Percentiles rank a stretch among this genome's conserved stretches.
phyloP scores from a whole-genome alignment of 2,797 vertebrate genomes.

The Leptoclinus maculatus region DNA sequence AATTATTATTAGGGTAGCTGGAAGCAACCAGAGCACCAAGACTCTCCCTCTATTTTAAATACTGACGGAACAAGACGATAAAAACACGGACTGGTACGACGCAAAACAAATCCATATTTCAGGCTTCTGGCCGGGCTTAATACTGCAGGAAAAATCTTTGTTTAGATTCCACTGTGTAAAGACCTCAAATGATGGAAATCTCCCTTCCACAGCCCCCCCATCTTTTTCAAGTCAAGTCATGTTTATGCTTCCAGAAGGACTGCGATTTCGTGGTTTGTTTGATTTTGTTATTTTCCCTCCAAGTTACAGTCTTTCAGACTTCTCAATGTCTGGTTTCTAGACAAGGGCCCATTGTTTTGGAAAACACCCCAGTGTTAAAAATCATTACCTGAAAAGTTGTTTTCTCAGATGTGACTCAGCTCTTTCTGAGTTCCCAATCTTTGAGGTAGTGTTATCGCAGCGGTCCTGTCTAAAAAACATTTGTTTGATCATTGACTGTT shows the following conservation, averaged over 20 bases:
- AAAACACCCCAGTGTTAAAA: constrained; percentile 6
- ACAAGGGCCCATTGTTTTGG: background rate
- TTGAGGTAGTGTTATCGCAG: background rate
- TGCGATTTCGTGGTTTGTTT: constrained; percentile 28
- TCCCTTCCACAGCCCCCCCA: background rate
- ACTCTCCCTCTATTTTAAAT: constrained; percentile 22
- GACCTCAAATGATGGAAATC: constrained; percentile 24
- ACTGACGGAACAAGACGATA: background rate
- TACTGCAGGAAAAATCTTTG: constrained; percentile 26
- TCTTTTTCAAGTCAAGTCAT: constrained; percentile 45
- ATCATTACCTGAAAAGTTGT: background rate
- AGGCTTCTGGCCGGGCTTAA: background rate
- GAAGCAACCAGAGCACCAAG: constrained; percentile 3
- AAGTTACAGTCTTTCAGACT: background rate
- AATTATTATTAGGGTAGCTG: background rate
- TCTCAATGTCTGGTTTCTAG: background rate
- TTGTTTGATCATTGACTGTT: constrained; percentile 23
- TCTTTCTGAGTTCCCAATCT: background rate
- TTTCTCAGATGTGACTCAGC: background rate
- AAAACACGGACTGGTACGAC: background rate
- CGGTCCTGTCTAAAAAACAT: background rate
- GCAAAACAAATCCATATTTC: constrained; percentile 29
- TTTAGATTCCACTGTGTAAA: constrained; percentile 45
- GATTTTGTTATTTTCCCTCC: constrained; percentile 17
- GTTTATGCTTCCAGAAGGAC: constrained; percentile 35